phyloP scores from a whole-genome alignment of 2,888 invertebrate species.

The Dynastes hyllus region DNA sequence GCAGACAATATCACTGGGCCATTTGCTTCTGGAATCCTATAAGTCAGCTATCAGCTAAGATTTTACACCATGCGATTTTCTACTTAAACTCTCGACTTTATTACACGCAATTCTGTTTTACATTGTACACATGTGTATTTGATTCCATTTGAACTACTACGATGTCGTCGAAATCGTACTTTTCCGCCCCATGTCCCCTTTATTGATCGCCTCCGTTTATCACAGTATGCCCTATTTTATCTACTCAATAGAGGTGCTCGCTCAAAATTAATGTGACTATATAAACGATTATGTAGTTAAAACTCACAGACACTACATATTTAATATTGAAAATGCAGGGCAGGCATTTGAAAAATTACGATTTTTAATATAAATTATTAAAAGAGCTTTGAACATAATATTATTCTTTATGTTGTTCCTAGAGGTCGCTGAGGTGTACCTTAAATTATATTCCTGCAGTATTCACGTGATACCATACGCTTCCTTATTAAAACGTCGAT shows the following conservation, averaged over 20 bases:
- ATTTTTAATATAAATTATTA: no score
- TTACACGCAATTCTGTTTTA: constrained; percentile 8
- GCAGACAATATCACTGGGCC: not conserved
- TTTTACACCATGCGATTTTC: no score
- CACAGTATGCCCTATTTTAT: constrained; percentile 27
- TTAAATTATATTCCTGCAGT: no score
- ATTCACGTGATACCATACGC: no score
- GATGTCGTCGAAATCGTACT: constrained; percentile 19
- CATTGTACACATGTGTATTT: constrained; percentile 13
- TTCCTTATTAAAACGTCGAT: no score
- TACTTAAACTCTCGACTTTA: not conserved
- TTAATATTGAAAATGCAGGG: not conserved
- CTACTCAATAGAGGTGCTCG: not conserved
- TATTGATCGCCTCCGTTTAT: constrained; percentile 41
- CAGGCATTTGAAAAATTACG: no score
- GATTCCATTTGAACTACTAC: constrained; percentile 10
- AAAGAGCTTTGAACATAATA: no score
- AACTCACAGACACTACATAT: not conserved
- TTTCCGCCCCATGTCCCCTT: constrained; percentile 44
- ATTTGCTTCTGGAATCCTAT: not conserved
- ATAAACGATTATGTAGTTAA: not conserved
- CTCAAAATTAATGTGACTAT: not conserved
- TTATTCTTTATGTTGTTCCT: not conserved
- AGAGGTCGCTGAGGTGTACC: not conserved
- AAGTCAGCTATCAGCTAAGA: not conserved